These are phyloP conservation scores for Dasysyrphus albostriatus DNA, from an alignment of 2,888 invertebrate species.

Conservation along the genomic window DNA sequence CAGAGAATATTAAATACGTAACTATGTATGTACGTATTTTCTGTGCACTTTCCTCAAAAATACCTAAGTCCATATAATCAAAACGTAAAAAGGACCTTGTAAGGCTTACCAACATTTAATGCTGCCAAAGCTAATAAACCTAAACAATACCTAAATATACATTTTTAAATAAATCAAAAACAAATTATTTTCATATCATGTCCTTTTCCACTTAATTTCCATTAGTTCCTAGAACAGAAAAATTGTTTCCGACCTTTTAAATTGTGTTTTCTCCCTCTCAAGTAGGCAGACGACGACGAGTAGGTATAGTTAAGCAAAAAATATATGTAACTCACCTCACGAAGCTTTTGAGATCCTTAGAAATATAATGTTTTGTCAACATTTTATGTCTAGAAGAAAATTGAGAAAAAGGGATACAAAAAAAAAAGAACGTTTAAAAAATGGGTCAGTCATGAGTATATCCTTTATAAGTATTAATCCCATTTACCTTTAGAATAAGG, in stretches of 20 bases:
- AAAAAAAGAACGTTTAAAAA: constrained; percentile 29
- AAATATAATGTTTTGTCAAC: neutral
- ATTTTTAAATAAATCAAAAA: constrained; percentile 23
- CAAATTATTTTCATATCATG: constrained; percentile 12
- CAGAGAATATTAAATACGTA: too few species aligned
- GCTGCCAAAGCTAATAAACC: neutral
- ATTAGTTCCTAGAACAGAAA: constrained; percentile 7
- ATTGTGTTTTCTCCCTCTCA: neutral
- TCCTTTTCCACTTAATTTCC: constrained; percentile 30
- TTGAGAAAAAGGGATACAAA: neutral
- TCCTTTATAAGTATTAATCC: constrained; percentile 31
- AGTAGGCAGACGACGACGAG: neutral
- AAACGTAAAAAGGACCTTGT: neutral
- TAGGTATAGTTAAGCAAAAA: neutral
- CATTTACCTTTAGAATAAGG: constrained; percentile 38
- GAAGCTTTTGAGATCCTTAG: neutral
- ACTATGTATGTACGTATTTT: neutral
- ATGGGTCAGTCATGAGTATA: constrained; percentile 36
- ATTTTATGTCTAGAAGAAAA: constrained; percentile 1
- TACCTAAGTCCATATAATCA: neutral
- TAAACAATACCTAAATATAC: neutral
- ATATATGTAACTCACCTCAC: neutral
- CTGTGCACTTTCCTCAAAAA: neutral
- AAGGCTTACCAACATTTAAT: neutral
- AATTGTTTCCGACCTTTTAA: constrained; percentile 10